Conservation (phyloP, 2,888 invertebrate species). For the Leptopterna dolabrata region DNA sequence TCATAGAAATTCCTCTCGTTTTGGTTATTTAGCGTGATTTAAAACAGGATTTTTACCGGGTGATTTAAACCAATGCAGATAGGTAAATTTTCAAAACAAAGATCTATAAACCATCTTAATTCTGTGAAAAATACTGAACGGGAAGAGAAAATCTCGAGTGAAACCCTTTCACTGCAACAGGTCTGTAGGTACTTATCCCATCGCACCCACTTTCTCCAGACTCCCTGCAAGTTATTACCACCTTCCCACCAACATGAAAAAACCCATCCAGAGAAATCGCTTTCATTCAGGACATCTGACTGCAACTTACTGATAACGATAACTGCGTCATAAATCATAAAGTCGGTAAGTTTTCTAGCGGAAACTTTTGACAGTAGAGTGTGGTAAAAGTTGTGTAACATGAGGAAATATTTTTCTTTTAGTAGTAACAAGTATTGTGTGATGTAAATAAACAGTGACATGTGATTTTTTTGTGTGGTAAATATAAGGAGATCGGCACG, state of each 20-base stretch:
- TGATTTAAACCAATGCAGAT: too few species aligned
- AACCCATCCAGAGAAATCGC: background rate
- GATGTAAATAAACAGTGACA: constrained; percentile 46
- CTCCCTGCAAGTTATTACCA: background rate
- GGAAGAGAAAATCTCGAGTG: background rate
- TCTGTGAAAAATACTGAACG: background rate
- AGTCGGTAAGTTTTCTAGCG: background rate
- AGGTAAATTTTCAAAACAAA: too few species aligned
- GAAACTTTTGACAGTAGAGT: background rate
- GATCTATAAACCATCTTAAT: too few species aligned
- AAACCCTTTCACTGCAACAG: background rate
- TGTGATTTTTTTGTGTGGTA: constrained; percentile 10
- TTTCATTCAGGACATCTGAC: background rate
- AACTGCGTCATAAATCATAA: background rate
- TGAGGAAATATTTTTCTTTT: background rate
- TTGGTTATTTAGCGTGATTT: too few species aligned
- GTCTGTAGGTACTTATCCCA: background rate
- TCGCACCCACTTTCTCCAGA: constrained; percentile 14
- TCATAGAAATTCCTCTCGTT: too few species aligned
- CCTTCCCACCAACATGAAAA: background rate
- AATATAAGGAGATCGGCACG: constrained; percentile 40
- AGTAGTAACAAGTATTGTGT: background rate
- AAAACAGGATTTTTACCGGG: too few species aligned
- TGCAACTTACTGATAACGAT: background rate
- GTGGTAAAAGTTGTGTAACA: background rate